Percentiles rank a stretch among this genome's conserved stretches.
Evolutionary conservation across 2,113 vertebrate genomes (phyloP).

Genomic region (Euleptes europaea): DNA sequence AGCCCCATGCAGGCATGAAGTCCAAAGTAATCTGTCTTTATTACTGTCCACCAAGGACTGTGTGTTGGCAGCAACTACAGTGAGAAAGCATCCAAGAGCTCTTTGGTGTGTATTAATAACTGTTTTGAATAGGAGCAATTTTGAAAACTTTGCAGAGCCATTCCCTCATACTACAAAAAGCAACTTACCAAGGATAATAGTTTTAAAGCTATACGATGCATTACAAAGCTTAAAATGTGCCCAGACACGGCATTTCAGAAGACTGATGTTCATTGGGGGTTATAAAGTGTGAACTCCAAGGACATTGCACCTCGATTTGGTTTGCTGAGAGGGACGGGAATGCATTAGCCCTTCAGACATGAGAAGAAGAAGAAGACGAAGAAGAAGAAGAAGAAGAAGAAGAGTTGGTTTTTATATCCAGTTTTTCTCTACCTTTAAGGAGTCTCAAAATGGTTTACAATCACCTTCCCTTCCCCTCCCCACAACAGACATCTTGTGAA

Average conservation of each 20-base stretch:
- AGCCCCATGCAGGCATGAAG: slow-evolving; percentile 15
- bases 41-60: slow-evolving; percentile 40
- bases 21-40: slow-evolving; percentile 38
- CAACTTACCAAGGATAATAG: not conserved
- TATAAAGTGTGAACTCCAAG: not conserved
- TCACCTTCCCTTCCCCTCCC: too few species aligned
- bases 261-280: not conserved
- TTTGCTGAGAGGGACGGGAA: not conserved
- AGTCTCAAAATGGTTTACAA: too few species aligned
- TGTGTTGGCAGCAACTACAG: slow-evolving; percentile 28
- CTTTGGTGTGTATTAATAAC: slow-evolving; percentile 42
- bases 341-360: too few species aligned
- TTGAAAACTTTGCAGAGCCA: not conserved
- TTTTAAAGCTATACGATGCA: not conserved
- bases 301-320: not conserved
- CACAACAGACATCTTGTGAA: too few species aligned
- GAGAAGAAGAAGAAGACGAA: too few species aligned
- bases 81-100: slow-evolving; percentile 33
- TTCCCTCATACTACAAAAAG: slow-evolving; percentile 6
- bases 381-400: too few species aligned
- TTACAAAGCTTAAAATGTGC: not conserved
- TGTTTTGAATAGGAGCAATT: slow-evolving; percentile 19
- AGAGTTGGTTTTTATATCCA: too few species aligned
- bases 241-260: not conserved
- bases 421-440: too few species aligned